Conservation (phyloP, 2,888 invertebrate genomes). For the Agonum fuliginosum region DNA sequence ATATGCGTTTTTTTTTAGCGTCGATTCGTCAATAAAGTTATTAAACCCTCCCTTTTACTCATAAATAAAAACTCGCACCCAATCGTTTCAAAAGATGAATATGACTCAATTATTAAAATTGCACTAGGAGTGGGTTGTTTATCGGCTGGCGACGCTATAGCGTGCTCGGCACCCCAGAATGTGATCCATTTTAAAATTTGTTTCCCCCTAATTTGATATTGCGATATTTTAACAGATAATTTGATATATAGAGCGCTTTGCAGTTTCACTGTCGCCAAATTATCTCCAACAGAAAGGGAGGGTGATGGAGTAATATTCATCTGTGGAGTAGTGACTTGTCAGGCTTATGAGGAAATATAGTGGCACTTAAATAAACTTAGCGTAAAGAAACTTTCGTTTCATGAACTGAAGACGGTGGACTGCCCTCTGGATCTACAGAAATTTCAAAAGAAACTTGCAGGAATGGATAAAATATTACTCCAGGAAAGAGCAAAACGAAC, state of each 20-base stretch:
- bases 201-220: slow-evolving; percentile 50
- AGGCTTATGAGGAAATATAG: slow-evolving; percentile 45
- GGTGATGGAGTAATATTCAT: slow-evolving; percentile 26
- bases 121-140: slow-evolving; percentile 32
- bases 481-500: too few relatives aligned
- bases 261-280: slow-evolving; percentile 45
- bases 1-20: slow-evolving; percentile 2
- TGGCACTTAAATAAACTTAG: slow-evolving; percentile 37
- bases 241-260: slow-evolving; percentile 48
- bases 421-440: neutral
- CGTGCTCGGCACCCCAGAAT: neutral
- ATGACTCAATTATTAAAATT: slow-evolving; percentile 54
- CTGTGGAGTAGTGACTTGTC: slow-evolving; percentile 36
- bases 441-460: neutral
- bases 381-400: slow-evolving; percentile 44
- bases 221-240: slow-evolving; percentile 54
- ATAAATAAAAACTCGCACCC: slow-evolving; percentile 34
- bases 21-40: slow-evolving; percentile 19
- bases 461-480: slow-evolving; percentile 4
- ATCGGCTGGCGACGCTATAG: slow-evolving; percentile 10
- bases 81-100: slow-evolving; percentile 46
- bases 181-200: slow-evolving; percentile 49
- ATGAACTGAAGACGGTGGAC: slow-evolving; percentile 14
- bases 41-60: slow-evolving; percentile 39
- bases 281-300: slow-evolving; percentile 24